Evolutionary conservation across 1,140 invertebrate genomes (phyloP).

Genomic region (Lerema accius): DNA sequence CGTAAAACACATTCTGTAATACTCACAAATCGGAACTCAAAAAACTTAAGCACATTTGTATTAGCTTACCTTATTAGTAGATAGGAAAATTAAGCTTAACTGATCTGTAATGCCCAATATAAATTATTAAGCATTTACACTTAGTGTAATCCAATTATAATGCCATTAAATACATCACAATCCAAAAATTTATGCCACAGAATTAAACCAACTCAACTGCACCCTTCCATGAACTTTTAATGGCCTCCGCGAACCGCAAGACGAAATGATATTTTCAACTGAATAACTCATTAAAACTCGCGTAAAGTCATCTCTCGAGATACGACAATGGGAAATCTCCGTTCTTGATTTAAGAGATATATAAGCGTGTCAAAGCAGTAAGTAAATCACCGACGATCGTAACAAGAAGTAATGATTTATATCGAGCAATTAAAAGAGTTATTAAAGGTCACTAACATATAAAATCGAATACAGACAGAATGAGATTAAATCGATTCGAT

Average conservation of each 20-base stretch:
- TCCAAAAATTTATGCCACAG: not conserved
- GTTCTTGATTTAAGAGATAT: conserved; percentile 64
- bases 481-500: conserved; percentile 73
- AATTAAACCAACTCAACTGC: conserved; percentile 6
- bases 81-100: too few species aligned
- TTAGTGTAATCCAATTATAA: too few species aligned
- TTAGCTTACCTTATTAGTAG: too few species aligned
- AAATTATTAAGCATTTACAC: too few species aligned
- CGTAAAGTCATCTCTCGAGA: conserved; percentile 50
- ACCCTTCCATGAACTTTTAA: conserved; percentile 34
- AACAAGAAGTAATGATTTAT: conserved; percentile 76
- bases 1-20: too few species aligned
- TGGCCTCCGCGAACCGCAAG: conserved; percentile 36
- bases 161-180: not conserved
- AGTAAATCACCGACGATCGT: conserved; percentile 75
- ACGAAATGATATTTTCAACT: conserved; percentile 59
- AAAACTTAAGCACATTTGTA: too few species aligned
- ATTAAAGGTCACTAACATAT: conserved; percentile 62
- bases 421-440: conserved; percentile 73
- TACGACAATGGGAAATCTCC: conserved; percentile 66
- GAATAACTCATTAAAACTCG: conserved; percentile 73
- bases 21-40: too few species aligned
- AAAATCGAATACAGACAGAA: conserved; percentile 58
- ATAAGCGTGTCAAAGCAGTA: conserved; percentile 70
- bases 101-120: too few species aligned